Evolutionary conservation across 2,113 vertebrate species (phyloP).

Genomic region (Hiodon alosoides): DNA sequence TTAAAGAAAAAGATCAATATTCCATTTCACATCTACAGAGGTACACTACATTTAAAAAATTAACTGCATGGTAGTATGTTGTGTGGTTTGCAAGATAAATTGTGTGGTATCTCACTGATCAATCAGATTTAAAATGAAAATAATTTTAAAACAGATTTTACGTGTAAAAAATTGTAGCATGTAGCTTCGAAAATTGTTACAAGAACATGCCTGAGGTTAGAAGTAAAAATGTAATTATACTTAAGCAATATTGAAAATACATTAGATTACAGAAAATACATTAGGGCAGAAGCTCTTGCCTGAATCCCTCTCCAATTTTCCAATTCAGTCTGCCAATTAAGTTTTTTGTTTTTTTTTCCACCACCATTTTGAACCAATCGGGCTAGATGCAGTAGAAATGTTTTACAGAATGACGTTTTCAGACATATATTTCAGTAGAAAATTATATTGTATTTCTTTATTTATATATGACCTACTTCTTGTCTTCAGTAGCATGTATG

Average conservation of each 20-base stretch:
- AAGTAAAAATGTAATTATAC: conserved; percentile 18
- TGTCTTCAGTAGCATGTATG: conserved; percentile 32
- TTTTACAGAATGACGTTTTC: not conserved
- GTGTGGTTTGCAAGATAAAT: no score
- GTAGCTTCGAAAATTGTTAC: not conserved
- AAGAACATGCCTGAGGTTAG: not conserved
- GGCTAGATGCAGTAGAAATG: not conserved
- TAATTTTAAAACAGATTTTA: not conserved
- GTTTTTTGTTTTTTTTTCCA: no score
- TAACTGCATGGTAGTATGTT: no score
- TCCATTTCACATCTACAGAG: no score
- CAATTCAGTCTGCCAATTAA: not conserved
- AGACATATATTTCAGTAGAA: conserved; percentile 16
- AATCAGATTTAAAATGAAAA: no score
- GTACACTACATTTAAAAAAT: no score
- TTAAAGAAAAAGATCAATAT: no score
- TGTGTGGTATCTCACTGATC: not conserved
- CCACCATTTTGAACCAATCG: not conserved
- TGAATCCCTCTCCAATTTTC: not conserved
- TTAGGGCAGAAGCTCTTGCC: not conserved
- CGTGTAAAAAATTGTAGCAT: not conserved
- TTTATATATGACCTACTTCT: conserved; percentile 49
- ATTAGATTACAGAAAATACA: not conserved
- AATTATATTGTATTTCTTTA: conserved; percentile 22
- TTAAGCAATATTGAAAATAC: conserved; percentile 11